phyloP scores from a whole-genome alignment of 1,140 invertebrate genomes.

The Leptonema lineaticorne region DNA sequence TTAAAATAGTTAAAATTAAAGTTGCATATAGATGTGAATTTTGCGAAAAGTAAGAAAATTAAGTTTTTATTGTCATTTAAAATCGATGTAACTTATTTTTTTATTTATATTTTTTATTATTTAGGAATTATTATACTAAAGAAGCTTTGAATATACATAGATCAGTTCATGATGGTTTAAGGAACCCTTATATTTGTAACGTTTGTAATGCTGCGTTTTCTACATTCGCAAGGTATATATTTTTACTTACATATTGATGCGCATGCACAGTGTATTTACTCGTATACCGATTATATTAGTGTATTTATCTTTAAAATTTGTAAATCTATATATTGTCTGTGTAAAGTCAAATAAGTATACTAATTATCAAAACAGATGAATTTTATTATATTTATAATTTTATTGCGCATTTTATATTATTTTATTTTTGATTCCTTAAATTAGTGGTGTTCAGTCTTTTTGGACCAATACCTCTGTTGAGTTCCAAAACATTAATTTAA shows the following conservation, averaged over 20 bases:
- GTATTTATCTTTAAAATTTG: too few relatives aligned
- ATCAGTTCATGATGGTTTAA: conserved; percentile 48
- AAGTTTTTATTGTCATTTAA: not conserved
- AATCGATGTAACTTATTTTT: not conserved
- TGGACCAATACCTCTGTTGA: too few relatives aligned
- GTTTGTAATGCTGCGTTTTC: conserved; percentile 56
- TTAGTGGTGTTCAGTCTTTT: too few relatives aligned
- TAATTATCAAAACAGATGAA: too few relatives aligned
- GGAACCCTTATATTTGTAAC: conserved; percentile 54
- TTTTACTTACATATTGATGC: not conserved
- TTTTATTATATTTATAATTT: too few relatives aligned
- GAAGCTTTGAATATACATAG: conserved; percentile 52
- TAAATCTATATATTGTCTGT: too few relatives aligned
- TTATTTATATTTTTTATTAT: conserved; percentile 37
- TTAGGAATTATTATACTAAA: conserved; percentile 52
- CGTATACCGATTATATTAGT: too few relatives aligned
- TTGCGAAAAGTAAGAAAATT: conserved; percentile 52
- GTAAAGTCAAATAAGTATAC: too few relatives aligned
- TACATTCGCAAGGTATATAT: conserved; percentile 52
- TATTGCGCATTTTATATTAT: too few relatives aligned
- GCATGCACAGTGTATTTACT: too few relatives aligned
- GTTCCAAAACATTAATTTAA: too few relatives aligned
- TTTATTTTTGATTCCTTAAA: too few relatives aligned
- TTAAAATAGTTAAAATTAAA: conserved; percentile 49
- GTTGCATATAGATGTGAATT: conserved; percentile 57